phyloP scores from a whole-genome alignment of 2,888 invertebrate genomes.

The Drosophila lutescens region DNA sequence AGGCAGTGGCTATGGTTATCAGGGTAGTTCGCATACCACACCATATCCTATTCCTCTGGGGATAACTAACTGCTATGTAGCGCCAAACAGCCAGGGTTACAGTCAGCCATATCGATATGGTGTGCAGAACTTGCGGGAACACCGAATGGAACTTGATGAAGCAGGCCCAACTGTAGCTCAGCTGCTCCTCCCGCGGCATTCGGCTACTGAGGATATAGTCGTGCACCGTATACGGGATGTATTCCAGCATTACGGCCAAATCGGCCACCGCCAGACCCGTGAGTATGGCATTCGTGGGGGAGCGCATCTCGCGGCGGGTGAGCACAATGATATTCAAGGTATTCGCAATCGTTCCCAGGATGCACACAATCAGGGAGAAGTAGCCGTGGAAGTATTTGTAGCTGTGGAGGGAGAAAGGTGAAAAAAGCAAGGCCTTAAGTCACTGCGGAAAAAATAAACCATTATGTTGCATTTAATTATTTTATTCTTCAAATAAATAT shows the following conservation, averaged over 20 bases:
- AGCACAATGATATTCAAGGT: constrained; percentile 96
- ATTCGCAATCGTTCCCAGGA: constrained; percentile 95
- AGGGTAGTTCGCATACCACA: constrained; percentile 92
- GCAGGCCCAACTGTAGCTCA: constrained; percentile 91
- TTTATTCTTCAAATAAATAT: too few relatives aligned
- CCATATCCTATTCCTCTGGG: constrained; percentile 92
- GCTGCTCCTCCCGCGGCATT: constrained; percentile 85
- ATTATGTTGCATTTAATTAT: too few relatives aligned
- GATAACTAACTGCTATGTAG: constrained; percentile 93
- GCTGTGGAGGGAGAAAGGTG: constrained; percentile 72
- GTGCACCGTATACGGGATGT: constrained; percentile 94
- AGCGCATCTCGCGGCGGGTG: constrained; percentile 94
- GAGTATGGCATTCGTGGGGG: constrained; percentile 95
- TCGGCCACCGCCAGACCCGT: constrained; percentile 96
- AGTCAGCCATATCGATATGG: constrained; percentile 96
- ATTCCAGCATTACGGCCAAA: constrained; percentile 96
- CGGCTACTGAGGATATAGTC: constrained; percentile 88
- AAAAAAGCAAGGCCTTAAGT: background rate
- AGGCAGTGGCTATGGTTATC: constrained; percentile 91
- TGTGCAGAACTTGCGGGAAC: constrained; percentile 94
- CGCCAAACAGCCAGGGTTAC: constrained; percentile 97
- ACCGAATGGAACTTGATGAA: constrained; percentile 95
- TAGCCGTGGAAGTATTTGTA: constrained; percentile 93
- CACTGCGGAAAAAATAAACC: too few relatives aligned
- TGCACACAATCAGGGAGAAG: constrained; percentile 93